phyloP scores from a whole-genome alignment of 2,888 invertebrate species.

The Drosophila borborema region DNA sequence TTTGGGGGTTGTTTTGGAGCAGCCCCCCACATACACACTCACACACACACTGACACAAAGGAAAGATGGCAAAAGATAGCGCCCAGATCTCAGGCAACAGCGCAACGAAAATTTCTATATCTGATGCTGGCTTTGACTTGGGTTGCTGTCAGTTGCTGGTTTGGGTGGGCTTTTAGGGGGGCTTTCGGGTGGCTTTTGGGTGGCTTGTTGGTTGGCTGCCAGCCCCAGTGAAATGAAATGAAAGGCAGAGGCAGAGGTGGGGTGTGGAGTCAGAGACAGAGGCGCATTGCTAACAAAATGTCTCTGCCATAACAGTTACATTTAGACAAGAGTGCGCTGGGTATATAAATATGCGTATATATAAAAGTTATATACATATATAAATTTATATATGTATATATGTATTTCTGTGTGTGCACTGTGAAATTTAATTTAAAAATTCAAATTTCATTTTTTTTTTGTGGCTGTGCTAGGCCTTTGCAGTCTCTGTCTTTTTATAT shows the following conservation, averaged over 20 bases:
- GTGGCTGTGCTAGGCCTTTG: slow-evolving; percentile 33
- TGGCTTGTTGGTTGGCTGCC: slow-evolving; percentile 27
- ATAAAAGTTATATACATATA: slow-evolving; percentile 13
- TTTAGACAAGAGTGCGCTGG: slow-evolving; percentile 36
- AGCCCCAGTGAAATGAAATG: slow-evolving; percentile 38
- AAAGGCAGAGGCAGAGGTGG: background rate
- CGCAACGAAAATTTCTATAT: slow-evolving; percentile 77
- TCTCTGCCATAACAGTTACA: slow-evolving; percentile 72
- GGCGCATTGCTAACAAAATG: slow-evolving; percentile 54
- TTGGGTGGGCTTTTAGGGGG: background rate
- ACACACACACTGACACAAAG: slow-evolving; percentile 41
- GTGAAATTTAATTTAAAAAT: slow-evolving; percentile 79
- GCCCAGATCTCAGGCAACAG: slow-evolving; percentile 63
- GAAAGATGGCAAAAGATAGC: slow-evolving; percentile 77
- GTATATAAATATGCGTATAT: slow-evolving; percentile 3
- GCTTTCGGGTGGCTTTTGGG: background rate
- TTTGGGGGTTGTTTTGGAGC: slow-evolving; percentile 77
- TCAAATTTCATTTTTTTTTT: slow-evolving; percentile 65
- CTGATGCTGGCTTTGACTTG: slow-evolving; percentile 72
- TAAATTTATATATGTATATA: slow-evolving; percentile 13
- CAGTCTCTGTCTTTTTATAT: background rate
- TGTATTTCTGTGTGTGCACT: slow-evolving; percentile 36
- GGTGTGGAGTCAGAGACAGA: slow-evolving; percentile 17
- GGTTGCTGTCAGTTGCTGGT: slow-evolving; percentile 44
- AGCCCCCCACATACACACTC: slow-evolving; percentile 42